Base-by-base conservation (phyloP, 2,888 invertebrate species). In the Lepidocyrtinus sp. region DNA sequence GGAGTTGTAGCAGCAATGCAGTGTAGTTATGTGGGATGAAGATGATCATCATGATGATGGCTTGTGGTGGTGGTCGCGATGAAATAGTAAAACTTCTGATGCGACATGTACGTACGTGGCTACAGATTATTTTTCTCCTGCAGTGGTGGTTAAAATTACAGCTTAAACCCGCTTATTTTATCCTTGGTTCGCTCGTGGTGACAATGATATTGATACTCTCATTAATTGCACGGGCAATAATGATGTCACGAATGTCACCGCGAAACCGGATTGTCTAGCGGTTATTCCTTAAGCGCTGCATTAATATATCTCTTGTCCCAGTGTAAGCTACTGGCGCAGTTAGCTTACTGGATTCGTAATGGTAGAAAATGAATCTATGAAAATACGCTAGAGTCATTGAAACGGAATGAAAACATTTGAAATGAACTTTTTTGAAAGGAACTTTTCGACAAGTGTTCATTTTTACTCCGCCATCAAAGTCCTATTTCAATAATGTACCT, bases 61-160 rank as follows among this genome's bases (percentile, higher is more conserved):
- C 36, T 36, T 36, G 36, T 12, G 36, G 36, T 36, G 36, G 36
- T 36, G 36, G 36, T 36, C 36, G 36, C 36, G n/a, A n/a, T n/a
- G n/a, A n/a, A n/a, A n/a, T n/a, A n/a, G 12, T 36, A 12, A 36
- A 36, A 36, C 36, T 12, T 36, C 36, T 36, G 36, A 12, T 12
- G 12, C 5, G 36, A 36, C 36, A 36, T 59, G 59, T n/a, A n/a
- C n/a, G n/a, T 59, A 59, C 59, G 59, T 59, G 59, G 59, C 59
- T 59, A 50, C 50, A 1, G 19, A 2, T 19, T 21, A 21, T 59
- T 21, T 59, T 19, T 19, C 2, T 7, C 21, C 59, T 59, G 59
- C 59, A 59, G 59, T 59, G 59, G 59, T 59, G 59, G 59, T 59
- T 21, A 59, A 59, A 59, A 59, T 21, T 21, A 21, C 59, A 9